Evolutionary conservation across 2,888 invertebrate genomes (phyloP).

Genomic region (Lasioglossum calceatum): DNA sequence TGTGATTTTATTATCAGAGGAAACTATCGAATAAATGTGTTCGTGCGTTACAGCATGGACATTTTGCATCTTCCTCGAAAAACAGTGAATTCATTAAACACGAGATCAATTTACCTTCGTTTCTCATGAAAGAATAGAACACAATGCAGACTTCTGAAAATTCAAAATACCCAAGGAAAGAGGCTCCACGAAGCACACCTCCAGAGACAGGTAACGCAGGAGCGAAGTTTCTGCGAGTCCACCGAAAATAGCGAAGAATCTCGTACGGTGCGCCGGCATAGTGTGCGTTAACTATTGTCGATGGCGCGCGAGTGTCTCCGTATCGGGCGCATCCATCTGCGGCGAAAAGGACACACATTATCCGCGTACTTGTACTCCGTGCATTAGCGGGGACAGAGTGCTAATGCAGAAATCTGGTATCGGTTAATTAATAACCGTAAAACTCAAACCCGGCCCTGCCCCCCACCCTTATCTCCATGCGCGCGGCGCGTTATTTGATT

Average conservation of each 20-base stretch:
- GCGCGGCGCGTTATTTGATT: constrained; percentile 70
- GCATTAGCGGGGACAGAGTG: constrained; percentile 75
- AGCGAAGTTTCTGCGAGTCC: background rate
- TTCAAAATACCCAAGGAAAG: background rate
- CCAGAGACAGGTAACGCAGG: background rate
- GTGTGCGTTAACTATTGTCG: constrained; percentile 53
- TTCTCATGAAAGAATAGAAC: too few species aligned
- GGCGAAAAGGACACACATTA: constrained; percentile 72
- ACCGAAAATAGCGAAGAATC: constrained; percentile 2
- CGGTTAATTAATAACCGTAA: constrained; percentile 80
- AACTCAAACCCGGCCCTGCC: constrained; percentile 70
- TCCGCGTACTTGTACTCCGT: constrained; percentile 72
- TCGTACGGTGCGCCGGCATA: constrained; percentile 11
- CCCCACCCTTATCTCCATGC: background rate
- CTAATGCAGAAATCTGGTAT: constrained; percentile 81
- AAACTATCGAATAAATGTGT: background rate
- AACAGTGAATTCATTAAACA: too few species aligned
- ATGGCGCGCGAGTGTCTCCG: constrained; percentile 64
- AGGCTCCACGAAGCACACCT: background rate
- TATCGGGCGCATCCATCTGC: constrained; percentile 72
- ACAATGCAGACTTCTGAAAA: too few species aligned
- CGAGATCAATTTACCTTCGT: too few species aligned
- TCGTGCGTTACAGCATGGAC: background rate
- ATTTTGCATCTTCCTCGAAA: background rate
- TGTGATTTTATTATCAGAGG: background rate